These are phyloP conservation scores for Phyllotreta striolata DNA, from an alignment of 2,888 invertebrate species.

Conservation along the genomic window DNA sequence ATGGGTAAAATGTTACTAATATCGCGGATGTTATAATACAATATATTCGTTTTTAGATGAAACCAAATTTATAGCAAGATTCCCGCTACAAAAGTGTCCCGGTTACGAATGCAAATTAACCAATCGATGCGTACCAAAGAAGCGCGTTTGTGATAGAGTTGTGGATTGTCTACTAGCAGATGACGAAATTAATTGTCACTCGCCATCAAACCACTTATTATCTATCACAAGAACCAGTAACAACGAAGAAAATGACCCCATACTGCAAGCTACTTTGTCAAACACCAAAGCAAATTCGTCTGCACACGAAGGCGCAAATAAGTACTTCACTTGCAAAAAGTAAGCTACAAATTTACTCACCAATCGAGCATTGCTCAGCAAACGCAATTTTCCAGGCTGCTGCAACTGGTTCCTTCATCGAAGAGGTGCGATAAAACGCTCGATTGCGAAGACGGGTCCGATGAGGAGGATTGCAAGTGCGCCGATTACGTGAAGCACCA, in stretches of 20 bases:
- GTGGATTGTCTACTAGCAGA: constrained; percentile 82
- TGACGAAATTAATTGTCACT: constrained; percentile 76
- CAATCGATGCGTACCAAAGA: constrained; percentile 71
- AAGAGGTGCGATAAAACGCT: constrained; percentile 73
- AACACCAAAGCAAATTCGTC: not conserved
- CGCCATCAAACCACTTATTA: constrained; percentile 41
- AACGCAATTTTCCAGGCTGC: constrained; percentile 64
- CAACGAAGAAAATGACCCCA: not conserved
- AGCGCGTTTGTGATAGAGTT: constrained; percentile 73
- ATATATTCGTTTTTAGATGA: constrained; percentile 59
- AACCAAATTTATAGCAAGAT: constrained; percentile 61
- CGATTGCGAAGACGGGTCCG: constrained; percentile 85
- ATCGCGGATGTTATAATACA: no score
- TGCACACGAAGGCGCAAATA: not conserved
- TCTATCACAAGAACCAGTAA: constrained; percentile 29
- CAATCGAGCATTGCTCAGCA: not conserved
- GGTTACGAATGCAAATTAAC: constrained; percentile 76
- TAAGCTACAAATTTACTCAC: not conserved
- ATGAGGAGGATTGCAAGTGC: constrained; percentile 78
- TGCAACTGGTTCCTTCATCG: constrained; percentile 68
- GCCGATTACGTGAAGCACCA: constrained; percentile 69
- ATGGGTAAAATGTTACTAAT: constrained; percentile 60
- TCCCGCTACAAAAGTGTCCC: constrained; percentile 72
- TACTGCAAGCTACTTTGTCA: not conserved
- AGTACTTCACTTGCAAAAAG: constrained; percentile 31